Conservation (phyloP, 2,888 invertebrate genomes). For the Melinopterus prodromus region DNA sequence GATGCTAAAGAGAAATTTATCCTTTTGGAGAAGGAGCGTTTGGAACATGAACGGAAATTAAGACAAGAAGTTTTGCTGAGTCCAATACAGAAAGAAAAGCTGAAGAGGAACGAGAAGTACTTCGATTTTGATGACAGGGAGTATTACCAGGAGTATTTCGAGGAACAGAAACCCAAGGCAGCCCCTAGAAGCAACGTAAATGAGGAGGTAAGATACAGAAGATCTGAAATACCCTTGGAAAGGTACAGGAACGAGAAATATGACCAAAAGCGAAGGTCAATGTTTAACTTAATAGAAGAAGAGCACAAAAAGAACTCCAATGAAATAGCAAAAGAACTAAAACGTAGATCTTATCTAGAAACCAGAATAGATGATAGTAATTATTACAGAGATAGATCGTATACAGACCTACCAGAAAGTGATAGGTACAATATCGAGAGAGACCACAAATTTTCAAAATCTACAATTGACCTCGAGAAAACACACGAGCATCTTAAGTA, state of each 20-base stretch:
- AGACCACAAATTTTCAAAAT: constrained; percentile 48
- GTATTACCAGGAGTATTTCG: constrained; percentile 45
- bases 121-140: constrained; percentile 45
- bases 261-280: constrained; percentile 58
- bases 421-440: not conserved
- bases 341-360: constrained; percentile 60
- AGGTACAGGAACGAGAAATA: constrained; percentile 52
- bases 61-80: constrained; percentile 34
- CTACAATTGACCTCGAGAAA: constrained; percentile 53
- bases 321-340: constrained; percentile 62
- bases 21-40: constrained; percentile 76
- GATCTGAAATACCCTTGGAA: constrained; percentile 46
- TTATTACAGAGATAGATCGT: constrained; percentile 13
- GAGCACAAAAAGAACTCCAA: constrained; percentile 60
- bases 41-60: constrained; percentile 48
- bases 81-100: constrained; percentile 31
- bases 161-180: constrained; percentile 50
- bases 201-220: constrained; percentile 51
- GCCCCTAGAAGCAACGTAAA: constrained; percentile 49
- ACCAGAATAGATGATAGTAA: constrained; percentile 42
- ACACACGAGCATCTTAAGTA: constrained; percentile 45
- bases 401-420: not conserved
- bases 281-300: constrained; percentile 60
- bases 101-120: constrained; percentile 38
- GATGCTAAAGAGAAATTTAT: constrained; percentile 88